A percentile compares a stretch with the other conserved stretches of the same genome.
These are phyloP conservation scores for Drosophila orena DNA, from an alignment of 1,140 invertebrate species.

Conservation along the genomic window DNA sequence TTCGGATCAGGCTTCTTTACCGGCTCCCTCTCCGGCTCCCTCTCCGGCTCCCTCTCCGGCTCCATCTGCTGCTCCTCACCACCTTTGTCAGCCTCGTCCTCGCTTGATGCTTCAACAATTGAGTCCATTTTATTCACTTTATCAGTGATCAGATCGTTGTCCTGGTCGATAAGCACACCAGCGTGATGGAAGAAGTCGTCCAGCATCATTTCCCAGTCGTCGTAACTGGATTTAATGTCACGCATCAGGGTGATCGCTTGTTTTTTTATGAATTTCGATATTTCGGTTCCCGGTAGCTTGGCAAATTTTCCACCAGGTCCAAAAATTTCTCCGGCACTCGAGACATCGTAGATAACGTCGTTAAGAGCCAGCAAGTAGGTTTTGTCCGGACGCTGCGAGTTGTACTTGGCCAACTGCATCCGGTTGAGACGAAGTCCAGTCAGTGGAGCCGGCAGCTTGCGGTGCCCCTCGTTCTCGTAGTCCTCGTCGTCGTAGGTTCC, in stretches of 20 bases:
- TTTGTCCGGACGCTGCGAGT: slow-evolving; percentile 5
- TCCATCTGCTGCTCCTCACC: not conserved
- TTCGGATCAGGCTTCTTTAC: not conserved
- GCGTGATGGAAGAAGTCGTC: slow-evolving; percentile 48
- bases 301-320: slow-evolving; percentile 26
- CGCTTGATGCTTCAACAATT: not conserved
- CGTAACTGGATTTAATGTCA: not conserved
- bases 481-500: slow-evolving; percentile 62
- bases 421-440: slow-evolving; percentile 3
- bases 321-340: slow-evolving; percentile 38
- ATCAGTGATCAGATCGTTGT: not conserved
- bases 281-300: slow-evolving; percentile 35
- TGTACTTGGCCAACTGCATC: slow-evolving; percentile 17
- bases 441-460: slow-evolving; percentile 6
- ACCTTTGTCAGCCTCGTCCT: not conserved
- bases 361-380: slow-evolving; percentile 39
- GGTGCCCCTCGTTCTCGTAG: slow-evolving; percentile 26
- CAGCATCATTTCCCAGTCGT: slow-evolving; percentile 32
- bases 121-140: not conserved
- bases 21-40: not conserved
- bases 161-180: slow-evolving; percentile 8
- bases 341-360: slow-evolving; percentile 53
- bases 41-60: not conserved
- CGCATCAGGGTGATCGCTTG: not conserved
- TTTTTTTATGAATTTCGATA: slow-evolving; percentile 9